These are phyloP conservation scores for Drosophila grimshawi DNA, from an alignment of 1,140 invertebrate genomes.

Conservation along the genomic window DNA sequence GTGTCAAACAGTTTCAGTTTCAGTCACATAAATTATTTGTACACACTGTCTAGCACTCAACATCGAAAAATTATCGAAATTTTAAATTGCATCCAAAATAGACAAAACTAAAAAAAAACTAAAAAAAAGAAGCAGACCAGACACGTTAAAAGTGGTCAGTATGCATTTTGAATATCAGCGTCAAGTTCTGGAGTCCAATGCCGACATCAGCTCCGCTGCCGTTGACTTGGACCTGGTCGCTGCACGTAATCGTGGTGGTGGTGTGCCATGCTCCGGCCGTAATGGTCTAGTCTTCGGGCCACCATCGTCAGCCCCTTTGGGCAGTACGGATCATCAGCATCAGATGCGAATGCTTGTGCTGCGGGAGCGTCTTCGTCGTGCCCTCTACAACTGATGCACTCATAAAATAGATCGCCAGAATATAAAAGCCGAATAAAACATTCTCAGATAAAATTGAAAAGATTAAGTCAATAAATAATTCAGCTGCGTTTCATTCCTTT, in stretches of 20 bases:
- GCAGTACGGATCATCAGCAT: constrained; percentile 43
- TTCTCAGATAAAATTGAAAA: background rate
- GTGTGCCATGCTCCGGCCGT: constrained; percentile 23
- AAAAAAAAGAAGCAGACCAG: no score
- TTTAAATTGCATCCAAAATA: constrained; percentile 12
- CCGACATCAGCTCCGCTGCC: background rate
- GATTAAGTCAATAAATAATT: background rate
- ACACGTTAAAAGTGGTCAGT: background rate
- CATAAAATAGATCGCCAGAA: background rate
- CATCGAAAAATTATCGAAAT: constrained; percentile 40
- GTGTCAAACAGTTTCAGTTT: background rate
- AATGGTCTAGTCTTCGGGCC: constrained; percentile 7
- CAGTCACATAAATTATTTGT: constrained; percentile 9
- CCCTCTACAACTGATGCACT: constrained; percentile 44
- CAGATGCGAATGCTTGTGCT: constrained; percentile 52
- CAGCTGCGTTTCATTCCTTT: background rate
- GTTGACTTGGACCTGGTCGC: constrained; percentile 1
- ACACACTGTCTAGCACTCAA: constrained; percentile 6
- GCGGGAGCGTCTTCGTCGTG: constrained; percentile 55
- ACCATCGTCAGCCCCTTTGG: background rate
- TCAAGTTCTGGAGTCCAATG: constrained; percentile 1
- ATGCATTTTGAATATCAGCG: constrained; percentile 42
- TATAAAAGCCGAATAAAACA: background rate
- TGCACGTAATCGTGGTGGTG: constrained; percentile 50
- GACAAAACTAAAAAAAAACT: background rate